A percentile compares a stretch with the other conserved stretches of the same genome.
Conservation (phyloP, 2,113 vertebrate species). For the Psammodynastes pulverulentus region DNA sequence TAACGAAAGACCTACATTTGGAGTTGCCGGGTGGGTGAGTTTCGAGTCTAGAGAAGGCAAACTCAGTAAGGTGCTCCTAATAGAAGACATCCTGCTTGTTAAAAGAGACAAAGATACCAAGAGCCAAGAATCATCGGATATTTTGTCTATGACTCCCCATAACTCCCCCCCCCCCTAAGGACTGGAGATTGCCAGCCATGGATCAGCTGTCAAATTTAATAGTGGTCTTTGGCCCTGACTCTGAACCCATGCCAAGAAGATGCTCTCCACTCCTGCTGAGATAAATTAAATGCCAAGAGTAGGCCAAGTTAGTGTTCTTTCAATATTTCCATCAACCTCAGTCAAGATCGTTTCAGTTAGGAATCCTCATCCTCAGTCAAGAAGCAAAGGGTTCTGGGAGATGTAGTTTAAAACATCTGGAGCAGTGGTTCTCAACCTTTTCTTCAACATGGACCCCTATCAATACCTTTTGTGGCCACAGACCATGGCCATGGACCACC, state of each 20-base stretch:
- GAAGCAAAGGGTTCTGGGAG: background rate
- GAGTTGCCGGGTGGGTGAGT: background rate
- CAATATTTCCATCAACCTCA: background rate
- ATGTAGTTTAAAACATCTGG: background rate
- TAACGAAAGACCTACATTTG: background rate
- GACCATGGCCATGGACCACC: too few species aligned
- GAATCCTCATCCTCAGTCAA: background rate
- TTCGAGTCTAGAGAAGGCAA: background rate
- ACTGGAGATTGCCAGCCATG: background rate
- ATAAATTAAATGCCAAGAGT: background rate
- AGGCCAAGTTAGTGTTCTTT: background rate
- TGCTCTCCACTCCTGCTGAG: background rate
- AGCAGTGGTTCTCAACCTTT: too few species aligned
- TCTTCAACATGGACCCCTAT: too few species aligned
- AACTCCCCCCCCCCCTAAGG: too few species aligned
- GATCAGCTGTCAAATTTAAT: background rate
- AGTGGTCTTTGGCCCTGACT: background rate
- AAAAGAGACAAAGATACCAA: too few species aligned
- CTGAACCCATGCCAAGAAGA: background rate
- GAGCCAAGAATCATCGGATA: background rate
- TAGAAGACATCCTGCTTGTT: background rate
- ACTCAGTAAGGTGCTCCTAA: too few species aligned
- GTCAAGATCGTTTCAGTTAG: background rate
- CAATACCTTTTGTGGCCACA: too few species aligned
- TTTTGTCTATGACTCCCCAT: background rate